phyloP scores from a whole-genome alignment of 2,888 invertebrate species.

The Drosophila greeni region DNA sequence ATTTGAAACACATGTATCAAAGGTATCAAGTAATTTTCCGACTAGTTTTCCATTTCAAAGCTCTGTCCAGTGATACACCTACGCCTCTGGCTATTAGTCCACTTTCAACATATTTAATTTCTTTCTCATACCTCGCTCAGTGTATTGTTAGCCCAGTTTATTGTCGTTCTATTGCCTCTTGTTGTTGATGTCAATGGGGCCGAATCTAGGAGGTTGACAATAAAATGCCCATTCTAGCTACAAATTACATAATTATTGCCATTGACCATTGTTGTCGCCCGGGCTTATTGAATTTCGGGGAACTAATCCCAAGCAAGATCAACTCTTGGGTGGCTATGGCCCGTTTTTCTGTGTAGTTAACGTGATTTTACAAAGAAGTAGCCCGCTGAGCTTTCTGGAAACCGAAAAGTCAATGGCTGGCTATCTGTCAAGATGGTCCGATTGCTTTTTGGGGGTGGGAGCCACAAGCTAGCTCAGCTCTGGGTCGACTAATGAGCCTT shows the following conservation, averaged over 20 bases:
- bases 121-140: slow-evolving; percentile 15
- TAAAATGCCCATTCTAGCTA: slow-evolving; percentile 48
- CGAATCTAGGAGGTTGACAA: slow-evolving; percentile 35
- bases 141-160: slow-evolving; percentile 51
- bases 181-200: slow-evolving; percentile 20
- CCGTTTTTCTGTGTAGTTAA: slow-evolving; percentile 15
- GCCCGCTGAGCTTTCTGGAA: slow-evolving; percentile 49
- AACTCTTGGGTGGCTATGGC: slow-evolving; percentile 55
- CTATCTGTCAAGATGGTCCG: slow-evolving; percentile 55
- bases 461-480: slow-evolving; percentile 41
- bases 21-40: background rate
- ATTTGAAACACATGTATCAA: background rate
- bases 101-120: slow-evolving; percentile 35
- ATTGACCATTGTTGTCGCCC: slow-evolving; percentile 57
- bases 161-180: slow-evolving; percentile 49
- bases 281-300: slow-evolving; percentile 56
- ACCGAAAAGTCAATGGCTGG: slow-evolving; percentile 57
- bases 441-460: slow-evolving; percentile 27
- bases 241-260: slow-evolving; percentile 68
- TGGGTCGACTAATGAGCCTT: slow-evolving; percentile 63
- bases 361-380: slow-evolving; percentile 14
- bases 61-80: background rate
- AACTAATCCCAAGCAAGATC: slow-evolving; percentile 22
- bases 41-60: background rate
- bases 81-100: slow-evolving; percentile 37